Base-by-base conservation (phyloP, 2,797 vertebrate genomes). In the Heteromormyrus szaboi region DNA sequence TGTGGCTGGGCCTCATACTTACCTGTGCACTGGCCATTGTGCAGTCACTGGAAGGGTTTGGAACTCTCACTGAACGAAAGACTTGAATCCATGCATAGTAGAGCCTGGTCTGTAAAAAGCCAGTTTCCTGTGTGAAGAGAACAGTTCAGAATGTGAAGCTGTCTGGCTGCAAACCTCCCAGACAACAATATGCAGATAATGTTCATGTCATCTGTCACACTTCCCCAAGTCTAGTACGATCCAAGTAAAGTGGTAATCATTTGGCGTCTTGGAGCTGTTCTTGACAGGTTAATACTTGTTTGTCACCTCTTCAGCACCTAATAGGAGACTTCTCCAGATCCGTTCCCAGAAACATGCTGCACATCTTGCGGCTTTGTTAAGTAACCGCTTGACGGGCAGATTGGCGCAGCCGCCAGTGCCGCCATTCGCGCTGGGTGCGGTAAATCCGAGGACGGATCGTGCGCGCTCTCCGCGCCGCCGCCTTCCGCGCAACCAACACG, bases 21-120 rank as follows among this genome's bases (percentile, higher is more conserved):
- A 94, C 95, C 93, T 96, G 95, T 88, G 94, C 94, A 92, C 95
- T 93, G 91, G 95, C 95, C 96, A 97, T 96, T 65, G 92, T 91
- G 88, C 89, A 84, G 88, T 91, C 85, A 90, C 87, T 90, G 89
- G 5, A 89, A 88, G 89, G 92, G 89, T 91, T n/a, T 86, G 86
- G 25, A 37, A 17, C 33, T 86, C 53, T 59, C 50, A 54, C 53
- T 56, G 53, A 56, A 86, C 0, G 2, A 53, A 41, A 91, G 54
- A 92, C 89, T 14, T 92, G 93, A 94, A 93, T 92, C 92, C 90
- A 88, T 87, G 94, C 92, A 93, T 92, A 48, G 46, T 51, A 2
- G 44, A 48, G 48, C 14, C 12, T 12, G 48, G 17, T 84, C 46
- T 50, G 46, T 22, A 85, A 85, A 6, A n/a, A 46, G 48, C n/a